Percentiles rank a stretch among this genome's conserved stretches.
Evolutionary conservation across 2,113 vertebrate species (phyloP).

Genomic region (Melospiza georgiana): DNA sequence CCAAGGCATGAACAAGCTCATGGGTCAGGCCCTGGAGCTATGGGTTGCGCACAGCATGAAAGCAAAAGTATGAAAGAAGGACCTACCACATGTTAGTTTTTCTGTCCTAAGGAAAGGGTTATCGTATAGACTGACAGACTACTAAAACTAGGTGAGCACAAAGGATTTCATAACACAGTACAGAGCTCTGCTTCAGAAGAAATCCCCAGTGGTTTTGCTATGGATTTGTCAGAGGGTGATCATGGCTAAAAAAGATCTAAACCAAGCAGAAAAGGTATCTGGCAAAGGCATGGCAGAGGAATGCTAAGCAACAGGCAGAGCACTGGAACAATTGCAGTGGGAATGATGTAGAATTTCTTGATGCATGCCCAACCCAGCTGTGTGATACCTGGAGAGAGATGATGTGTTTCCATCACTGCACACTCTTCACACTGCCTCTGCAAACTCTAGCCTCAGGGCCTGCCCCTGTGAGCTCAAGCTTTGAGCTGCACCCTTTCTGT

Average conservation of each 20-base stretch:
- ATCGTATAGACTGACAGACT: not conserved
- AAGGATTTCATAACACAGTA: not conserved
- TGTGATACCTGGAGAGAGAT: not conserved
- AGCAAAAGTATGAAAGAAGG: not conserved
- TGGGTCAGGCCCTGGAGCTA: not conserved
- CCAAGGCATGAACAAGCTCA: not conserved
- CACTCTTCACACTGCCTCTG: not conserved
- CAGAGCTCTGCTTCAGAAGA: not conserved
- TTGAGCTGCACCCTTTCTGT: not conserved
- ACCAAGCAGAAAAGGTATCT: not conserved
- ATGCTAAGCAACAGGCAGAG: not conserved
- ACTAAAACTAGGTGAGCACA: not conserved
- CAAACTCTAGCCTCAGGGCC: not conserved
- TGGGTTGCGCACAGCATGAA: not conserved
- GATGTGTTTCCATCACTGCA: not conserved
- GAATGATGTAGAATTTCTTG: not conserved
- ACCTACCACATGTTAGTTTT: not conserved
- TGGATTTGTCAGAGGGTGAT: not conserved
- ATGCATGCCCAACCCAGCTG: rapidly evolving
- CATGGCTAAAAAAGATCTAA: not conserved
- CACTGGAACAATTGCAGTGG: not conserved
- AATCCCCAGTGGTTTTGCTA: not conserved
- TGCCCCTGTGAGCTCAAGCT: not conserved
- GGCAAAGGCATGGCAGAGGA: not conserved
- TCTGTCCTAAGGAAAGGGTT: not conserved